These are phyloP conservation scores for Lathronympha strigana DNA, from an alignment of 2,888 invertebrate species.

Conservation along the genomic window DNA sequence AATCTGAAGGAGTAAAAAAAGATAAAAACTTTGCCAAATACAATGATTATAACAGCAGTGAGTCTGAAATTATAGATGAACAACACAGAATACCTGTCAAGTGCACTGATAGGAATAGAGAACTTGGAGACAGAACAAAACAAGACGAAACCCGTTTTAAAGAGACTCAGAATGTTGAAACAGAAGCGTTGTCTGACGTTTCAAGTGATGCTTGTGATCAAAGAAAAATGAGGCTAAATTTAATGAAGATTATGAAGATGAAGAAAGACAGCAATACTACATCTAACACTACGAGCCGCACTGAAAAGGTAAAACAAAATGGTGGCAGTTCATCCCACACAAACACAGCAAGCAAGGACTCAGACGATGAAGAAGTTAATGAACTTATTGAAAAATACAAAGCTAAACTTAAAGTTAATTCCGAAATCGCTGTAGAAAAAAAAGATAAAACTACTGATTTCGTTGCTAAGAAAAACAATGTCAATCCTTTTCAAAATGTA, in stretches of 20 bases:
- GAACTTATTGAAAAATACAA: constrained; percentile 53
- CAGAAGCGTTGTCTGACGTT: constrained; percentile 33
- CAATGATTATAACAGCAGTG: background rate
- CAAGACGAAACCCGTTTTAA: background rate
- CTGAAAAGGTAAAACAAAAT: constrained; percentile 18
- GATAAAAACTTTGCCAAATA: background rate
- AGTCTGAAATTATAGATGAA: background rate
- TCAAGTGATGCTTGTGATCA: constrained; percentile 35
- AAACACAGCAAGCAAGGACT: constrained; percentile 44
- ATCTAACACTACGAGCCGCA: constrained; percentile 50
- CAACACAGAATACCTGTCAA: background rate
- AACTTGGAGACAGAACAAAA: background rate
- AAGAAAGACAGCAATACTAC: constrained; percentile 38
- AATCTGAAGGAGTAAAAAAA: background rate
- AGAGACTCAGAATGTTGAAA: constrained; percentile 18
- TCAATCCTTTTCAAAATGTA: constrained; percentile 71
- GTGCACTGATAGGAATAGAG: no score
- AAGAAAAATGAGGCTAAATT: constrained; percentile 46
- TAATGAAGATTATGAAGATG: constrained; percentile 21
- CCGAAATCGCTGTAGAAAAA: constrained; percentile 21
- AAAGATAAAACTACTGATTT: constrained; percentile 32
- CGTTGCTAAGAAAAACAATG: constrained; percentile 50
- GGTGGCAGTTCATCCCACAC: constrained; percentile 49
- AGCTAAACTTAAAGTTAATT: background rate
- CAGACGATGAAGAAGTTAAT: constrained; percentile 55